Evolutionary conservation across 92 coral and sea anemone species (phyloP).

Genomic region (Epizoanthus stellaris): DNA sequence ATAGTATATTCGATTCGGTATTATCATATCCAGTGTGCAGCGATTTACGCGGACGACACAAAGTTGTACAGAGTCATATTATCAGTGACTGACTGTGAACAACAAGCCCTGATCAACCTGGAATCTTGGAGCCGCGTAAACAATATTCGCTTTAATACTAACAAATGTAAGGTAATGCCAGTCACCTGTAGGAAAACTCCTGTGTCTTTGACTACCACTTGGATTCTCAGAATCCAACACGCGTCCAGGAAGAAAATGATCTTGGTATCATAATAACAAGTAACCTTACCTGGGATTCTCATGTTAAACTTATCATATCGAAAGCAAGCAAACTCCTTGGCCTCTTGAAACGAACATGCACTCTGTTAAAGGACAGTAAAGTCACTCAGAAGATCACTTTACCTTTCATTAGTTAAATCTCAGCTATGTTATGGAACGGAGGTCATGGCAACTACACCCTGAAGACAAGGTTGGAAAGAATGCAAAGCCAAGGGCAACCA

Average conservation of each 20-base stretch:
- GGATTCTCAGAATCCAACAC: not conserved
- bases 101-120: not conserved
- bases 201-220: not conserved
- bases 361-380: not conserved
- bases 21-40: too few relatives aligned
- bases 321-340: not conserved
- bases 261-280: not conserved
- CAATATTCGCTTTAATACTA: not conserved
- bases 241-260: not conserved
- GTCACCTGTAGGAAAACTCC: not conserved
- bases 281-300: too few relatives aligned
- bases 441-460: not conserved
- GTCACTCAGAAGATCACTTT: not conserved
- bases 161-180: not conserved
- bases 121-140: not conserved
- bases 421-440: not conserved
- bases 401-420: not conserved
- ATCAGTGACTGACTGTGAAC: not conserved
- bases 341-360: not conserved
- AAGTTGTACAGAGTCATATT: too few relatives aligned
- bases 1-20: too few relatives aligned
- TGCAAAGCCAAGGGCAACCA: not conserved
- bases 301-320: not conserved
- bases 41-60: too few relatives aligned
- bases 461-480: not conserved